Evolutionary conservation across 2,113 vertebrate species (phyloP).

Genomic region (Callithrix jacchus): DNA sequence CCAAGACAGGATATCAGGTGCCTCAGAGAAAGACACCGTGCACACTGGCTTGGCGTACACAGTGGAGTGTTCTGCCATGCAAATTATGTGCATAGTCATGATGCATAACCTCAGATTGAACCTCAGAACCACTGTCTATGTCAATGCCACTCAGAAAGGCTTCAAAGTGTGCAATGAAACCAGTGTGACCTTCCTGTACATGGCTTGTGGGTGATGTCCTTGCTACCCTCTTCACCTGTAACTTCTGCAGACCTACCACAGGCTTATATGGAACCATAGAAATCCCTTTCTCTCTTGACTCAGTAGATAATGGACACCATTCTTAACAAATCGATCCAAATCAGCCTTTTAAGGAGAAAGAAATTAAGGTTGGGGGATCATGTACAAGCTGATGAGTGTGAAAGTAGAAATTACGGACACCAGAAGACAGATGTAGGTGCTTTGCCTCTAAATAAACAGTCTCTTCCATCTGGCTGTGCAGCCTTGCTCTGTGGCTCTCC

Average conservation of each 20-base stretch:
- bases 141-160: slow-evolving; percentile 96
- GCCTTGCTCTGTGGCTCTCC: slow-evolving; percentile 64
- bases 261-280: slow-evolving; percentile 86
- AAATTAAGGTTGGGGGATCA: slow-evolving; percentile 73
- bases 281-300: slow-evolving; percentile 72
- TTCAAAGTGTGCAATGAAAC: slow-evolving; percentile 97
- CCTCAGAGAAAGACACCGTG: slow-evolving; percentile 93
- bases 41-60: slow-evolving; percentile 93
- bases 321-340: slow-evolving; percentile 76
- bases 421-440: slow-evolving; percentile 64
- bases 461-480: slow-evolving; percentile 45
- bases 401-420: slow-evolving; percentile 64
- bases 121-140: slow-evolving; percentile 94
- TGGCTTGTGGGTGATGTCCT: background rate
- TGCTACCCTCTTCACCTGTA: slow-evolving; percentile 29
- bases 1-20: slow-evolving; percentile 92
- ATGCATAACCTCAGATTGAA: slow-evolving; percentile 96
- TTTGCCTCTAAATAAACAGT: slow-evolving; percentile 70
- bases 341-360: slow-evolving; percentile 71
- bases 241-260: slow-evolving; percentile 78
- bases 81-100: slow-evolving; percentile 96
- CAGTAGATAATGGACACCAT: slow-evolving; percentile 74
- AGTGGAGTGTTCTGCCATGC: slow-evolving; percentile 92
- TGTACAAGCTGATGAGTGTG: slow-evolving; percentile 53
- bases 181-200: slow-evolving; percentile 94